Conservation (phyloP, 53 echinoderm and acorn worm genomes). For the Astropecten irregularis region DNA sequence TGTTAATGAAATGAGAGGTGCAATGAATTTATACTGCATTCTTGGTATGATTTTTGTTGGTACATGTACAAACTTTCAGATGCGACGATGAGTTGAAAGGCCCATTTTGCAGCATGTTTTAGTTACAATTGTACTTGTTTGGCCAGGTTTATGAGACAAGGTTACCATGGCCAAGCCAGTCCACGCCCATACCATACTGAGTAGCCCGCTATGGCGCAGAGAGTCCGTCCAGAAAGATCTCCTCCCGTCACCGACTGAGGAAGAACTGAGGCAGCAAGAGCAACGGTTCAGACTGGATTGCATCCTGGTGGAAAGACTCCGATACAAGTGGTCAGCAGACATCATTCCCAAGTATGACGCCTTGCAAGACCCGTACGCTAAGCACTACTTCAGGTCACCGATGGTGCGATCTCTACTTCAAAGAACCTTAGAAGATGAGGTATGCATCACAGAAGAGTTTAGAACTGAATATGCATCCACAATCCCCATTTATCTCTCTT, state of each 20-base stretch:
- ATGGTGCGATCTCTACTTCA: slow-evolving; percentile 62
- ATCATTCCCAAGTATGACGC: slow-evolving; percentile 96
- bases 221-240: slow-evolving; percentile 27
- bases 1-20: too few relatives aligned
- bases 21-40: too few relatives aligned
- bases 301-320: slow-evolving; percentile 76
- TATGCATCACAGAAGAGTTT: too few relatives aligned
- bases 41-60: too few relatives aligned
- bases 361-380: slow-evolving; percentile 65
- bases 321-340: slow-evolving; percentile 95
- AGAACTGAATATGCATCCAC: too few relatives aligned
- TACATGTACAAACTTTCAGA: too few relatives aligned
- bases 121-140: too few relatives aligned
- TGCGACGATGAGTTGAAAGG: too few relatives aligned
- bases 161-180: not conserved
- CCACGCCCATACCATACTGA: slow-evolving; percentile 54
- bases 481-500: not conserved
- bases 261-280: slow-evolving; percentile 64
- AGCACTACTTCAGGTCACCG: slow-evolving; percentile 79
- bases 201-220: slow-evolving; percentile 55
- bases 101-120: too few relatives aligned
- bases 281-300: slow-evolving; percentile 78
- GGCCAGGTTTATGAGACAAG: too few relatives aligned
- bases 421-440: slow-evolving; percentile 68
- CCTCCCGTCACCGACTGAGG: not conserved